These are phyloP conservation scores for Aradophagus sp. DNA, from an alignment of 1,140 invertebrate species.

Conservation along the genomic window DNA sequence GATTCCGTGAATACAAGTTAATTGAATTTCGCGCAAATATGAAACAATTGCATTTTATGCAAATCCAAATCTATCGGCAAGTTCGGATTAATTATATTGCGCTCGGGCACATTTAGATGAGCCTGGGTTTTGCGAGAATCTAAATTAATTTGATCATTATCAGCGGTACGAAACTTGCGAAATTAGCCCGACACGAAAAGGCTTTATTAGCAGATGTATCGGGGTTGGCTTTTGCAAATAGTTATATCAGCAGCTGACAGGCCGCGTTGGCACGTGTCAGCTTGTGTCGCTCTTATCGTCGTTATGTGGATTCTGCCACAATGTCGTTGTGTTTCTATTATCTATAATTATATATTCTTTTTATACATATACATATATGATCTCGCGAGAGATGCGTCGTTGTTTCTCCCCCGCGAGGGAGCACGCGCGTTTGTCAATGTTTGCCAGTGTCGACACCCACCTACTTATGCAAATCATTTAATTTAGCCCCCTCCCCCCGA, in stretches of 20 bases:
- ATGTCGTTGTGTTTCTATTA: slow-evolving; percentile 65
- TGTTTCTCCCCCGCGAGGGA: slow-evolving; percentile 53
- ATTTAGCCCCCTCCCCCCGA: slow-evolving; percentile 70
- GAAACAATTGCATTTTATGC: slow-evolving; percentile 48
- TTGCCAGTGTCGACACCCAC: slow-evolving; percentile 76
- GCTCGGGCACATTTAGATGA: slow-evolving; percentile 35
- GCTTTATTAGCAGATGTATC: slow-evolving; percentile 55
- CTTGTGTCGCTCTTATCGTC: slow-evolving; percentile 67
- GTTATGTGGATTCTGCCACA: slow-evolving; percentile 59
- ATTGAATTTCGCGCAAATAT: slow-evolving; percentile 46
- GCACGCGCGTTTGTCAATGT: slow-evolving; percentile 75
- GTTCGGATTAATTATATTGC: slow-evolving; percentile 48
- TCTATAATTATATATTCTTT: slow-evolving; percentile 74
- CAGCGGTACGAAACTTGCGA: slow-evolving; percentile 37
- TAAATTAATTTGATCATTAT: slow-evolving; percentile 54
- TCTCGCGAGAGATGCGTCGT: slow-evolving; percentile 30
- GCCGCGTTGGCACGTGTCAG: slow-evolving; percentile 71
- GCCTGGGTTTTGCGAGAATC: slow-evolving; percentile 31
- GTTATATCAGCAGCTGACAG: slow-evolving; percentile 73
- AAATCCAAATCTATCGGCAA: slow-evolving; percentile 49
- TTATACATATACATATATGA: slow-evolving; percentile 64
- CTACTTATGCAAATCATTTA: slow-evolving; percentile 77
- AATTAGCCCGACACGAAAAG: slow-evolving; percentile 52
- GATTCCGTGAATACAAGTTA: slow-evolving; percentile 37
- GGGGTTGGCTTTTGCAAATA: slow-evolving; percentile 64